A percentile compares a stretch with the other conserved stretches of the same genome.
Conservation (phyloP, 2,113 vertebrate species). For the Antechinus flavipes region DNA sequence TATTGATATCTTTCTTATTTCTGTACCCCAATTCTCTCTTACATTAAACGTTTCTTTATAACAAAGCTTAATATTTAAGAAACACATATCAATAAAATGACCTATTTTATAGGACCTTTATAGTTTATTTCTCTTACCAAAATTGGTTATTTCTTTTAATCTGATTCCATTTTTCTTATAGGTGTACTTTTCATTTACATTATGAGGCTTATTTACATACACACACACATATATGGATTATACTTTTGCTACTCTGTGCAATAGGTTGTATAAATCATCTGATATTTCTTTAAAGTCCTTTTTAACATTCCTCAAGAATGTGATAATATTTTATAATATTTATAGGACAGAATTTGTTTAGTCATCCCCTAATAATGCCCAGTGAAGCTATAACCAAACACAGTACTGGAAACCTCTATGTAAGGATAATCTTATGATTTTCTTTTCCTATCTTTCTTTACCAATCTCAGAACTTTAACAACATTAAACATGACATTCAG, state of each 20-base stretch:
- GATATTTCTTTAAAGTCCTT: neutral
- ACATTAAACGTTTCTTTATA: neutral
- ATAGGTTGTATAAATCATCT: neutral
- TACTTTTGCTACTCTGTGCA: neutral
- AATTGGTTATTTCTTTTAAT: neutral
- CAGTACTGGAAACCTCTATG: neutral
- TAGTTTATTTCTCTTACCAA: neutral
- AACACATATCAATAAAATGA: neutral
- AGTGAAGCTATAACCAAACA: neutral
- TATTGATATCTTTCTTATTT: neutral
- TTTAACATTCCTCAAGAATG: neutral
- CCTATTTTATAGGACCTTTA: neutral
- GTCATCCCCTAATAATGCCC: neutral
- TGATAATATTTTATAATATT: neutral
- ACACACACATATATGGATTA: neutral
- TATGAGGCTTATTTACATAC: neutral
- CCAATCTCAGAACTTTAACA: neutral
- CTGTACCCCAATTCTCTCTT: neutral
- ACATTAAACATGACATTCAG: neutral
- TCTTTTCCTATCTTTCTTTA: neutral
- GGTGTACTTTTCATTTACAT: neutral
- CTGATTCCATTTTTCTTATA: neutral
- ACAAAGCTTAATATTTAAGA: constrained; percentile 3
- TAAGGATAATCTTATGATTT: neutral
- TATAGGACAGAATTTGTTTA: neutral